These are phyloP conservation scores for Anolis carolinensis DNA, from an alignment of 2,113 vertebrate genomes.

Conservation along the genomic window DNA sequence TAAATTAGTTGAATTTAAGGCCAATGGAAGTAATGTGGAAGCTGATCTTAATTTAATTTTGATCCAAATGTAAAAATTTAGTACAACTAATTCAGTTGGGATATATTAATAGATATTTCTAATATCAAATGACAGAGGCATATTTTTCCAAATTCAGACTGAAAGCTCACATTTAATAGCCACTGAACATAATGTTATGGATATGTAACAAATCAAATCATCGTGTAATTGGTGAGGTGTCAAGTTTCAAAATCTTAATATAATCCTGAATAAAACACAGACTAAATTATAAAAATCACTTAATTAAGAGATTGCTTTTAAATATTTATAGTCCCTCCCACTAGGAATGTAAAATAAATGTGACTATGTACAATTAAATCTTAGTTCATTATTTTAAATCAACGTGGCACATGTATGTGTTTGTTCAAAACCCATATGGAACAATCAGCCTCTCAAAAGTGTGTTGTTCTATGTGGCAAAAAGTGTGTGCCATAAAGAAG, in stretches of 20 bases:
- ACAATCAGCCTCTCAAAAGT: not conserved
- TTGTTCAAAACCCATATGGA: not conserved
- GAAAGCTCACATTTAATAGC: not conserved
- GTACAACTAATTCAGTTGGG: not conserved
- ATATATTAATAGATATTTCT: not conserved
- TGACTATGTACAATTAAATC: not conserved
- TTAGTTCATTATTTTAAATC: not conserved
- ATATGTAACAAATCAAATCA: too few species aligned
- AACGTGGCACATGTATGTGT: not conserved
- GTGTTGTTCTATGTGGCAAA: not conserved
- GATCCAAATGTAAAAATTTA: not conserved
- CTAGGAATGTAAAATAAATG: not conserved
- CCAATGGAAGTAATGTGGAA: too few species aligned
- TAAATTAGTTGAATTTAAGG: too few species aligned
- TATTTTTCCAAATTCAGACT: not conserved
- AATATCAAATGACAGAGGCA: not conserved
- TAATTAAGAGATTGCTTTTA: too few species aligned
- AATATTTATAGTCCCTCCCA: too few species aligned
- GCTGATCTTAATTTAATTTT: too few species aligned
- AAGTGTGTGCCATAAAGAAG: not conserved
- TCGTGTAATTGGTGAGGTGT: too few species aligned
- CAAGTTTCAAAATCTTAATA: too few species aligned
- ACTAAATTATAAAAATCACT: too few species aligned
- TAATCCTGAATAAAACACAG: too few species aligned
- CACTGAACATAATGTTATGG: too few species aligned